These are phyloP conservation scores for Trachelus stipa DNA, from an alignment of 2,888 invertebrate genomes.

Conservation along the genomic window DNA sequence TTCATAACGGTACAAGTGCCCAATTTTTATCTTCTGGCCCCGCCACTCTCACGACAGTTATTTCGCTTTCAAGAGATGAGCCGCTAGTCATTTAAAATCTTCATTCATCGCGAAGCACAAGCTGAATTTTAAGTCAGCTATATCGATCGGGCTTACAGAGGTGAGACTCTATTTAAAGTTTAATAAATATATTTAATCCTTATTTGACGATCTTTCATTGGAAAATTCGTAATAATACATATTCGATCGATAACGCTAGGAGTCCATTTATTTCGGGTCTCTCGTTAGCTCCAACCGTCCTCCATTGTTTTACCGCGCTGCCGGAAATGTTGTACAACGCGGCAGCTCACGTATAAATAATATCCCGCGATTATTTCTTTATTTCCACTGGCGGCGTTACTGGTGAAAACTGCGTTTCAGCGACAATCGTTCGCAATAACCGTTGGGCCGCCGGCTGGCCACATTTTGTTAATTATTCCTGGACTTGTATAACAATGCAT, in stretches of 20 bases:
- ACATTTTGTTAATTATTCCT: constrained; percentile 38
- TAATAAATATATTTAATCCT: neutral
- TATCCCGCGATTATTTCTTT: neutral
- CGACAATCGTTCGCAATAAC: constrained; percentile 35
- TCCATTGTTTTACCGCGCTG: neutral
- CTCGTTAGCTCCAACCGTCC: neutral
- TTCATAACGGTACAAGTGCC: neutral
- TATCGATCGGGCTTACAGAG: neutral
- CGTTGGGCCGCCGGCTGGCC: constrained; percentile 20
- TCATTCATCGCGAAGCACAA: neutral
- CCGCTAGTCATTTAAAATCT: neutral
- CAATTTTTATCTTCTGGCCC: neutral
- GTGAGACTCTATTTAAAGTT: neutral
- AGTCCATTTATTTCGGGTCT: neutral
- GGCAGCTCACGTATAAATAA: neutral
- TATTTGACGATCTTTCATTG: neutral
- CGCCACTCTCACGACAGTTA: neutral
- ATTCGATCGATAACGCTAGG: neutral
- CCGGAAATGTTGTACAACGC: neutral
- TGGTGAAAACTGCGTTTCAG: neutral
- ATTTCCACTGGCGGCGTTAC: neutral
- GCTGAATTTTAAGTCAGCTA: neutral
- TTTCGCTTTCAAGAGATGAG: neutral
- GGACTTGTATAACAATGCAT: constrained; percentile 7
- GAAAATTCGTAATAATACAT: neutral